Evolutionary conservation across 2,113 vertebrate genomes (phyloP).

Genomic region (Erythrocercus mccallii): DNA sequence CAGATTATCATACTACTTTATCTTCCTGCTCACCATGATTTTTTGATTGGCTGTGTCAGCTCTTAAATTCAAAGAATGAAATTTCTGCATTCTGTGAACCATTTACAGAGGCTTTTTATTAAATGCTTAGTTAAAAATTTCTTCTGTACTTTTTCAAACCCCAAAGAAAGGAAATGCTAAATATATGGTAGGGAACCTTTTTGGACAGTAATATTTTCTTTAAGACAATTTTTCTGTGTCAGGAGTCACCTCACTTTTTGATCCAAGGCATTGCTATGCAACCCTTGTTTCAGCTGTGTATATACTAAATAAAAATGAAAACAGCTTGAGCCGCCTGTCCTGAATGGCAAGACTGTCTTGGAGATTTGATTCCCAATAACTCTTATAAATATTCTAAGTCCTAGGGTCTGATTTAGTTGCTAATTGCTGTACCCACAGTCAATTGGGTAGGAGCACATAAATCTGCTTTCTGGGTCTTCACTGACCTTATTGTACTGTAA

Average conservation of each 20-base stretch:
- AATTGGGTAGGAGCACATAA: neutral
- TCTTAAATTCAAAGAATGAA: neutral
- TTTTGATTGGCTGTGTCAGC: neutral
- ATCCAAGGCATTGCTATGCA: neutral
- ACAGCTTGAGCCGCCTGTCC: neutral
- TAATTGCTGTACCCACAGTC: neutral
- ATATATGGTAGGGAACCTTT: neutral
- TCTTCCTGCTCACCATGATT: neutral
- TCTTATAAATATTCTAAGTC: neutral
- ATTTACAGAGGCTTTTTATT: neutral
- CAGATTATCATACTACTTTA: neutral
- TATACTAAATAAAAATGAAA: neutral
- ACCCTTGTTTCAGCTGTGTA: neutral
- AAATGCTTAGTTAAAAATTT: neutral
- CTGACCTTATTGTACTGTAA: neutral
- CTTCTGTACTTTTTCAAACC: neutral
- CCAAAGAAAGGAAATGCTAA: neutral
- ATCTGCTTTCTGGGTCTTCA: neutral
- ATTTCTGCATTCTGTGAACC: neutral
- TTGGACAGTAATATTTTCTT: neutral
- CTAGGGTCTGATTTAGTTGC: neutral
- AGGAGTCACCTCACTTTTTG: neutral
- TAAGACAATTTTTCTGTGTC: neutral
- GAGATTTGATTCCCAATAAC: neutral
- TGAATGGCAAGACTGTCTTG: neutral